phyloP scores from a whole-genome alignment of 1,140 invertebrate species.

The Galleria mellonella region DNA sequence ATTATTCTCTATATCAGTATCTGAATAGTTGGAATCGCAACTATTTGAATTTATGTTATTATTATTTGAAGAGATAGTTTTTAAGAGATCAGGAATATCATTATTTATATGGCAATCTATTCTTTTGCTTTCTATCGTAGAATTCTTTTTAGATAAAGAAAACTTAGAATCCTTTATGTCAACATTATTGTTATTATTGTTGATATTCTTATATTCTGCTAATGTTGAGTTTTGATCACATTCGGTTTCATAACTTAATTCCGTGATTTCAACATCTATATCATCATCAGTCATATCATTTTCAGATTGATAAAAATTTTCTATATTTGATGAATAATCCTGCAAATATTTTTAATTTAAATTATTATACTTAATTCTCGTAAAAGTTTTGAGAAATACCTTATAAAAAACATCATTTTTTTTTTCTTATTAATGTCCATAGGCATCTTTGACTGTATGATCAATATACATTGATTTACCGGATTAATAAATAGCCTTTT shows the following conservation, averaged over 20 bases:
- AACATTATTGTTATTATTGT: slow-evolving; percentile 35
- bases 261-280: slow-evolving; percentile 47
- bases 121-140: slow-evolving; percentile 13
- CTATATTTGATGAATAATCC: slow-evolving; percentile 62
- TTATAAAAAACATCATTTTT: no score
- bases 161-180: slow-evolving; percentile 13
- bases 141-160: slow-evolving; percentile 6
- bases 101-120: slow-evolving; percentile 27
- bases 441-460: no score
- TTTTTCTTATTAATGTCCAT: no score
- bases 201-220: slow-evolving; percentile 20
- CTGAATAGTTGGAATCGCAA: slow-evolving; percentile 40
- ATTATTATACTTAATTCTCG: neutral
- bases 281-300: slow-evolving; percentile 70
- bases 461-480: no score
- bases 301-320: slow-evolving; percentile 60
- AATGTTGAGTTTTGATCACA: slow-evolving; percentile 18
- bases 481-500: no score
- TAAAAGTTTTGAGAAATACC: no score
- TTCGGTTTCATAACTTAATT: slow-evolving; percentile 26
- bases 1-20: slow-evolving; percentile 64
- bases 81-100: slow-evolving; percentile 57
- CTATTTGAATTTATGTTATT: slow-evolving; percentile 30
- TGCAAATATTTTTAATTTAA: slow-evolving; percentile 24
- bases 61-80: slow-evolving; percentile 48